Evolutionary conservation across 2,797 vertebrate species (phyloP).

Genomic region (Liparis tanakae): DNA sequence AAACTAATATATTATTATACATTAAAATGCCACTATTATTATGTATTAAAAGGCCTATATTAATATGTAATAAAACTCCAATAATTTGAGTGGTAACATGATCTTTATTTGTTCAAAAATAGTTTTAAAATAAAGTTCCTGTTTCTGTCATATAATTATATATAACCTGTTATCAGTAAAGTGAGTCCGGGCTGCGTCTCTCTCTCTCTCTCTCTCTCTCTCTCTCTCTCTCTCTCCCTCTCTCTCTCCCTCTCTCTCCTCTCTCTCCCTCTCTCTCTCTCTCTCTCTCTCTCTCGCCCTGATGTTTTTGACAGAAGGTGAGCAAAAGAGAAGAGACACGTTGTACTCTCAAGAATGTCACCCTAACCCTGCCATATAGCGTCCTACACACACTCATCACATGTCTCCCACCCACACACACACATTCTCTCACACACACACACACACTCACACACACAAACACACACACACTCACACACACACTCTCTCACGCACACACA

Average conservation of each 20-base stretch:
- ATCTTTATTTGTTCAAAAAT: too few species aligned
- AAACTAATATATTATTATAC: too few species aligned
- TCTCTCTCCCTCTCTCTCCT: slow-evolving; percentile 37
- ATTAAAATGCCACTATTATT: too few species aligned
- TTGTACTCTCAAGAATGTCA: slow-evolving; percentile 66
- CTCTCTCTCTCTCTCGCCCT: slow-evolving; percentile 49
- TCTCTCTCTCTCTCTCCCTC: slow-evolving; percentile 10
- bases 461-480: slow-evolving; percentile 14
- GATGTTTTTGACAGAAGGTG: slow-evolving; percentile 78
- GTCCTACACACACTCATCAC: slow-evolving; percentile 22
- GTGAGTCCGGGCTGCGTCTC: not conserved
- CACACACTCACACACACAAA: slow-evolving; percentile 8
- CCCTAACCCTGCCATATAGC: slow-evolving; percentile 57
- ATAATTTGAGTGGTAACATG: too few species aligned
- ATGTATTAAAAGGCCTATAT: too few species aligned
- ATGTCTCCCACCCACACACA: not conserved
- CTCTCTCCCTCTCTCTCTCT: slow-evolving; percentile 4
- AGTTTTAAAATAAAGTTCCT: too few species aligned
- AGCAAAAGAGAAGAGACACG: slow-evolving; percentile 61
- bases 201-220: not conserved
- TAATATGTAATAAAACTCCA: too few species aligned
- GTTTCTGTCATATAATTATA: too few species aligned
- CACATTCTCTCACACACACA: slow-evolving; percentile 2
- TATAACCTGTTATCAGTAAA: too few species aligned
- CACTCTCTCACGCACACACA: slow-evolving; percentile 12